phyloP scores from a whole-genome alignment of 2,113 vertebrate species.

The Colinus virginianus region DNA sequence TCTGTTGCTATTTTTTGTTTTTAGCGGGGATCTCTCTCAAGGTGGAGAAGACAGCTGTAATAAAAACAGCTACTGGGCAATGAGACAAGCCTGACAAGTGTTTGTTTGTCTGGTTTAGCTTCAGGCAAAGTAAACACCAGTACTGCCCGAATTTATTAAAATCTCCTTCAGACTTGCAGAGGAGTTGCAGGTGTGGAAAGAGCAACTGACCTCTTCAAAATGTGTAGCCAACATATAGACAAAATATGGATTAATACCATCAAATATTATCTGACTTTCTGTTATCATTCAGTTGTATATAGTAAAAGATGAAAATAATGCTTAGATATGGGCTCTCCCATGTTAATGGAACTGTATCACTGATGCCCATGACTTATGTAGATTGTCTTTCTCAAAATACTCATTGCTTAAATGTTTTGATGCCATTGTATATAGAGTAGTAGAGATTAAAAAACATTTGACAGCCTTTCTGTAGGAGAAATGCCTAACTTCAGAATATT shows the following conservation, averaged over 20 bases:
- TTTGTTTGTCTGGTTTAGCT: background rate
- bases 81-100: background rate
- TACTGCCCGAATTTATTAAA: background rate
- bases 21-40: background rate
- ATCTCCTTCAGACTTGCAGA: background rate
- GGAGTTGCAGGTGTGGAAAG: background rate
- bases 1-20: background rate
- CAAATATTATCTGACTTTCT: background rate
- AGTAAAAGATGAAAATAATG: background rate
- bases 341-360: background rate
- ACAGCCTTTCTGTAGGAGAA: background rate
- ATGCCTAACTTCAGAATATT: background rate
- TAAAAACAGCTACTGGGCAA: background rate
- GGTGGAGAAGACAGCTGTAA: background rate
- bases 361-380: fast-evolving
- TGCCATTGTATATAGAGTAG: background rate
- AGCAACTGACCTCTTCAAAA: background rate
- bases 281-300: background rate
- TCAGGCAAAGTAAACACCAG: background rate
- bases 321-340: background rate
- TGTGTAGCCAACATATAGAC: background rate
- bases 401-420: background rate
- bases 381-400: background rate
- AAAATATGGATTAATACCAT: background rate
- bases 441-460: background rate